phyloP scores from a whole-genome alignment of 2,113 vertebrate genomes.

The Empidonax alnorum region DNA sequence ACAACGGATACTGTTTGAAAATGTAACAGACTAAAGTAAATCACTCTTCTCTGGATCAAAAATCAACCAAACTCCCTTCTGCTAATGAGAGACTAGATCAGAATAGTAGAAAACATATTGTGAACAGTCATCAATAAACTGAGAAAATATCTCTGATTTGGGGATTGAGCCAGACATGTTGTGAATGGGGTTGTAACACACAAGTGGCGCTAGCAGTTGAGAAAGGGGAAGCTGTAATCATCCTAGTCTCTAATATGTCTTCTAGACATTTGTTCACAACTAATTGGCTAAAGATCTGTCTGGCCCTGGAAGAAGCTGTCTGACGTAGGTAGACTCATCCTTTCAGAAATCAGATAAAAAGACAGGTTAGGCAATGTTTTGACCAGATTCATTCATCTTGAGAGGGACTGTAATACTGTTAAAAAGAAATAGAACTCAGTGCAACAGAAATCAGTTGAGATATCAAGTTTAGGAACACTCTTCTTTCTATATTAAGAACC shows the following conservation, averaged over 20 bases:
- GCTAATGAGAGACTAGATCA: not conserved
- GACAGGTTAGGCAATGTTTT: not conserved
- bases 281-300: not conserved
- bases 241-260: not conserved
- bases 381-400: accelerated
- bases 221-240: not conserved
- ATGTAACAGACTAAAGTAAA: not conserved
- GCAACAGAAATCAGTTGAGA: not conserved
- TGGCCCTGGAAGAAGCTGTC: not conserved
- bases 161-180: not conserved
- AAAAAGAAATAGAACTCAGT: not conserved
- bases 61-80: not conserved
- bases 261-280: not conserved
- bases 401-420: not conserved
- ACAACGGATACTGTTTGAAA: not conserved
- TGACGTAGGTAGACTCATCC: not conserved
- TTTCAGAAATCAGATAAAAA: not conserved
- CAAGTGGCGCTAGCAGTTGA: not conserved
- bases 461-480: not conserved
- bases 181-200: constrained; percentile 9
- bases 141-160: not conserved
- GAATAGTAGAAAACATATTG: constrained; percentile 22
- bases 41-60: not conserved
- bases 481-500: not conserved
- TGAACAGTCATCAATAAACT: not conserved